Evolutionary conservation across 2,888 invertebrate species (phyloP), one percentile per base, ranked within the genome.

Genomic region (Unio pictorum): DNA sequence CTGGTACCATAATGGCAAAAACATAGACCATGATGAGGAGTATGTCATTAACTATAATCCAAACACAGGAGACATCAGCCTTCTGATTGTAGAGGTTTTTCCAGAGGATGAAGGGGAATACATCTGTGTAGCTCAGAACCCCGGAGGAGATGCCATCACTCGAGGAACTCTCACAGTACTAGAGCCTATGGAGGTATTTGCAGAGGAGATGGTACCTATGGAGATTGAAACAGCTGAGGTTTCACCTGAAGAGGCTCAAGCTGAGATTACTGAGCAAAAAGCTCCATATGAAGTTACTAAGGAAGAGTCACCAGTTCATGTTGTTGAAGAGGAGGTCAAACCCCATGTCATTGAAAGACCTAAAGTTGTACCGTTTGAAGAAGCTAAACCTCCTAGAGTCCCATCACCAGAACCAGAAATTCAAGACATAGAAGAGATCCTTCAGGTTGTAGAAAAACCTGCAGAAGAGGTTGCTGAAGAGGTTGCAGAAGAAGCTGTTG

Each of bases 71-170:
- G 84, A 84, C 63, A 82, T 86, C 20, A 84, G 84, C 71, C 82
- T 90, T n/a, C 82, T 89, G 54, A 89, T 90, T 71, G 88, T 88
- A 20, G 90, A 90, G 72, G 88, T 88, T 26, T 87, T 89, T 82
- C 89, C 89, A 15, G 90, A 90, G 69, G 90, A 90, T 66, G 86
- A 87, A 66, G 90, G 89, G 7, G 83, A 86, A 71, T 88, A 88
- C 91, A 96, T 96, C 90, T 98, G 98, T 89, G 94, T 97, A 55
- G 95, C 96, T 28, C 87, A 85, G 66, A 92, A 91, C 74, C 89
- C 95, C 88, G 96, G 96, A 86, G 99, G 99, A 72, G 97, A 97
- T 91, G 98, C 98, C 57, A 96, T 98, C 60, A 89, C 91, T 4
- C 86, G 90, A 34, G 90, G 91, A 67, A 84, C 83, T 69, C 75